A percentile compares a stretch with the other conserved stretches of the same genome.
These are phyloP conservation scores for Campoplex nolae DNA, from an alignment of 2,888 invertebrate genomes.

Conservation along the genomic window DNA sequence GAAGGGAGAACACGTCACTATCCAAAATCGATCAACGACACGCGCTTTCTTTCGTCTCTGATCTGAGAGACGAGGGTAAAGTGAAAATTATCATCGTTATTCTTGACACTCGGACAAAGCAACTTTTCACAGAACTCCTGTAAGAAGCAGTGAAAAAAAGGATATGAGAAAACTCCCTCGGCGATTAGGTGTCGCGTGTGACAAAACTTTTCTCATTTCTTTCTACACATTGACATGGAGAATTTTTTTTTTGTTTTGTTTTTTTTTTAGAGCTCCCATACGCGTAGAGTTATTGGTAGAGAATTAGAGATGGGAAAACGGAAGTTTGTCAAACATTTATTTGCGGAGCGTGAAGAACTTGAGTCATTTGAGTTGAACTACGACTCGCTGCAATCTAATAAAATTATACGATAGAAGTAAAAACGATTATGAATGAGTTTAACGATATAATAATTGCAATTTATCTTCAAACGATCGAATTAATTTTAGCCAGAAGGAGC, in stretches of 20 bases:
- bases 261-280: not conserved
- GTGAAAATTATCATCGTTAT: slow-evolving; percentile 25
- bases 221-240: not conserved
- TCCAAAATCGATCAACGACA: slow-evolving; percentile 15
- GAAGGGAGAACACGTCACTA: slow-evolving; percentile 19
- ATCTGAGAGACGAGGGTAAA: slow-evolving; percentile 14
- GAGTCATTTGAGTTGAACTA: not conserved
- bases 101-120: slow-evolving; percentile 19
- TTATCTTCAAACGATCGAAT: not conserved
- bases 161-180: slow-evolving; percentile 10
- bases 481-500: not conserved
- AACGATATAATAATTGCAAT: not conserved
- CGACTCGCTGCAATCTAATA: not conserved
- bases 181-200: not conserved
- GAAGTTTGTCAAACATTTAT: not conserved
- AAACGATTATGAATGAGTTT: too few species aligned
- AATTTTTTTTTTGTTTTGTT: not conserved
- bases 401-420: not conserved
- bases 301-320: not conserved
- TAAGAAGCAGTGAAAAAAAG: slow-evolving; percentile 4
- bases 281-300: not conserved
- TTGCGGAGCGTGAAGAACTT: not conserved
- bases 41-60: not conserved
- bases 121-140: slow-evolving; percentile 9
- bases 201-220: slow-evolving; percentile 41